Evolutionary conservation across 2,797 vertebrate species (phyloP), one percentile per base, ranked within the genome.

Genomic region (Poeciliopsis paucimaculata): DNA sequence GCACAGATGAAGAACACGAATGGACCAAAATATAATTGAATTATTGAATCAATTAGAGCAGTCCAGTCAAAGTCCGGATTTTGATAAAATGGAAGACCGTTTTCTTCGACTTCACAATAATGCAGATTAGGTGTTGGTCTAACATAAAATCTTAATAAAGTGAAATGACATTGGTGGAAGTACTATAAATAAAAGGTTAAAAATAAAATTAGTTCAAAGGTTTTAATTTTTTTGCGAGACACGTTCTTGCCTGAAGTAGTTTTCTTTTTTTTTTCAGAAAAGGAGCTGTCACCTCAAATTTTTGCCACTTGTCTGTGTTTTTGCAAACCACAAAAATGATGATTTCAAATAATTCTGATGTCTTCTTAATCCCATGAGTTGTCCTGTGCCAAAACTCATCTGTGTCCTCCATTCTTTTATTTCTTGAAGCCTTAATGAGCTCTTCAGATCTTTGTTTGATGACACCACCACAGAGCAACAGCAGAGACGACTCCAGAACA

Each of bases 241-340:
- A 55, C 7, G 28, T 7, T 51, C 49, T 74, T 60, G 26, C 41
- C 73, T 57, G 53, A n/a, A 57, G 39, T 53, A 60, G 39, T 75
- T 57, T 28, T 51, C 20, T 45, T 15, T 46, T 46, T 15, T 49
- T 26, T 57, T 60, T 36, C 53, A 28, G 39, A 45, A 75, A 28
- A 60, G 11, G 39, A 57, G 46, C 68, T 81, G 47, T 18, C 74
- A 66, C 55, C 70, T 51, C 15, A 68, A 60, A 28, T 70, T 45
- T 46, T 49, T 5, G 12, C 53, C 9, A 60, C 26, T 75, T 60
- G 39, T 60, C 18, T 41, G 39, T 75, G 53, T 31, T 75, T 75
- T 75, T 31, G 31, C 73, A 57, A 75, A 75, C 53, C 23, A 41
- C 20, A 16, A 31, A 75, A 28, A 43, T 75, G 4, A 18, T 60